A percentile compares a stretch with the other conserved stretches of the same genome.
Conservation (phyloP, 2,113 vertebrate genomes). For the Girardinichthys multiradiatus region DNA sequence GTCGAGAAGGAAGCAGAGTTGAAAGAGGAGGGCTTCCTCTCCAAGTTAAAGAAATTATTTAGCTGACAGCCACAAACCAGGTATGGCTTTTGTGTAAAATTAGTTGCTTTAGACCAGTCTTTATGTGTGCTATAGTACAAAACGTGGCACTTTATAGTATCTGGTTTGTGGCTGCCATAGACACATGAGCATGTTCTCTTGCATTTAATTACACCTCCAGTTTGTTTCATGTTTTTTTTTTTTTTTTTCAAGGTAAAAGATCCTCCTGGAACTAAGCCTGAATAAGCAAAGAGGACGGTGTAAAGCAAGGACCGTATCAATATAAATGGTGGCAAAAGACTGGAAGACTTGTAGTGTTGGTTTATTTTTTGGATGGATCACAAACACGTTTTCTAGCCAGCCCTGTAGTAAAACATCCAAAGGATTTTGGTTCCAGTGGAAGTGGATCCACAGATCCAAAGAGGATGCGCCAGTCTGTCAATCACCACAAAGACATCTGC, state of each 20-base stretch:
- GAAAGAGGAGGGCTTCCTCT: constrained; percentile 86
- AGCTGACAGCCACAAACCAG: constrained; percentile 86
- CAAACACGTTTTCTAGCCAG: neutral
- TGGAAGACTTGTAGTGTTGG: constrained; percentile 3
- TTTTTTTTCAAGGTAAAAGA: constrained; percentile 76
- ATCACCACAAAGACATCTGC: neutral
- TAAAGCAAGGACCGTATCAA: constrained; percentile 6
- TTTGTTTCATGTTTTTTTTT: neutral
- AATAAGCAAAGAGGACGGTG: neutral
- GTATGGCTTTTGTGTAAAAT: constrained; percentile 78
- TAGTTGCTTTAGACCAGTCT: constrained; percentile 47
- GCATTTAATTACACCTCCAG: neutral
- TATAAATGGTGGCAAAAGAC: neutral
- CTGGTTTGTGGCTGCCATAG: constrained; percentile 68
- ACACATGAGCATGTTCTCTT: neutral
- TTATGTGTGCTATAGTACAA: neutral
- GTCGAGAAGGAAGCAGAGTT: constrained; percentile 62
- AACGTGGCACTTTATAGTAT: neutral
- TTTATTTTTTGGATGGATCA: constrained; percentile 24
- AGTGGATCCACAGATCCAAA: constrained; percentile 9
- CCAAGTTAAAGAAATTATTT: constrained; percentile 92
- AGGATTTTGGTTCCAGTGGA: constrained; percentile 24
- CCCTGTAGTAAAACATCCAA: constrained; percentile 8
- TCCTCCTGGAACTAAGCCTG: constrained; percentile 75
- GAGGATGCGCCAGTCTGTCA: constrained; percentile 12